Conservation (phyloP, 2,113 vertebrate species). For the Peromyscus californicus region DNA sequence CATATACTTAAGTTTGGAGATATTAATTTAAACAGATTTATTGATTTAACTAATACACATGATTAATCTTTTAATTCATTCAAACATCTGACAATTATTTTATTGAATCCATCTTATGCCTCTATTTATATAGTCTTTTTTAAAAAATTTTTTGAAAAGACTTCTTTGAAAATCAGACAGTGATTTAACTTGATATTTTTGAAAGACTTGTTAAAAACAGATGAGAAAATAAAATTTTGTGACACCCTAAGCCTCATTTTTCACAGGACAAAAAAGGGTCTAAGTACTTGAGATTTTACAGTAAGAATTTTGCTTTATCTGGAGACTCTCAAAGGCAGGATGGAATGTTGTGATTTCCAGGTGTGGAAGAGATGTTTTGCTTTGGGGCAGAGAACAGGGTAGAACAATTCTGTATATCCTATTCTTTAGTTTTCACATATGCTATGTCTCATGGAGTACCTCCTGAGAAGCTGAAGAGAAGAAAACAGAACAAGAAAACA, state of each 20-base stretch:
- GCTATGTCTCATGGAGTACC: conserved; percentile 15
- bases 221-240: conserved; percentile 48
- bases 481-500: conserved; percentile 66
- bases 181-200: conserved; percentile 25
- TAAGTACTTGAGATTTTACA: neutral
- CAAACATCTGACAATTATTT: conserved; percentile 12
- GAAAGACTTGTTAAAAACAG: conserved; percentile 51
- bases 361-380: conserved; percentile 41
- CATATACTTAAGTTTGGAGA: conserved; percentile 28
- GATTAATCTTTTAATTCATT: conserved; percentile 54
- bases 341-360: conserved; percentile 53
- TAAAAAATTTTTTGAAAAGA: neutral
- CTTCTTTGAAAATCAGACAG: neutral
- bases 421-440: conserved; percentile 56
- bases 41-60: conserved; percentile 28
- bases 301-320: conserved; percentile 42
- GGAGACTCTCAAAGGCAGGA: conserved; percentile 18
- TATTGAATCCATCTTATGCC: neutral
- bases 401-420: neutral
- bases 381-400: neutral
- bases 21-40: conserved; percentile 29
- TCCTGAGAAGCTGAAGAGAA: conserved; percentile 47
- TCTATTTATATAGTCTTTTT: conserved; percentile 31
- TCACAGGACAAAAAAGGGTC: neutral
- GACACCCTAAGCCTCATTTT: conserved; percentile 28